These are phyloP conservation scores for Clarias batrachus DNA, from an alignment of 2,113 vertebrate genomes.

Conservation along the genomic window DNA sequence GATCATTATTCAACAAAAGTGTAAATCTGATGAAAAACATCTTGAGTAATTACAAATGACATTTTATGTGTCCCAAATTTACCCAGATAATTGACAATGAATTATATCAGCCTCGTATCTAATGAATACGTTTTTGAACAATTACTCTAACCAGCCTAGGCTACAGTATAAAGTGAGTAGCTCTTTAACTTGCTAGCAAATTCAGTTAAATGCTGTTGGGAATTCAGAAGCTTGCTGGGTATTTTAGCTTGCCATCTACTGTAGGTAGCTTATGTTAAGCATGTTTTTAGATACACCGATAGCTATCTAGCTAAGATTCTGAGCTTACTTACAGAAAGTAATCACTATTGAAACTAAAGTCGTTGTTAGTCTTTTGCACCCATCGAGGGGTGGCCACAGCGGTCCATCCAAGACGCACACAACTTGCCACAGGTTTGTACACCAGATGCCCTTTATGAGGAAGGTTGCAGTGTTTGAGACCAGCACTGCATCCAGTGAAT, in stretches of 20 bases:
- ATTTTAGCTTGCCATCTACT: not conserved
- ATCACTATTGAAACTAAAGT: not conserved
- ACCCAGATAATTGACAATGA: not conserved
- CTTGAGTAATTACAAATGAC: not conserved
- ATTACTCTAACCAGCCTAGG: not conserved
- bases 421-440: too few relatives aligned
- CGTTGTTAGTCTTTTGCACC: too few relatives aligned
- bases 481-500: too few relatives aligned
- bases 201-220: not conserved
- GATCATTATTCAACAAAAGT: not conserved
- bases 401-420: too few relatives aligned
- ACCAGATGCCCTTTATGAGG: too few relatives aligned
- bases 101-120: not conserved
- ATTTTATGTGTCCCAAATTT: not conserved
- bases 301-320: not conserved
- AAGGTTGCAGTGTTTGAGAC: too few relatives aligned
- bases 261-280: not conserved
- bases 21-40: not conserved
- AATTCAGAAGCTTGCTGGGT: not conserved
- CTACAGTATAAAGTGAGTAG: not conserved
- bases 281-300: not conserved
- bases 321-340: not conserved
- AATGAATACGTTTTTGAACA: not conserved
- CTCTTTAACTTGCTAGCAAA: not conserved
- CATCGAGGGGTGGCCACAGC: too few relatives aligned